Percentiles rank a stretch among this genome's conserved stretches.
These are phyloP conservation scores for Gisinianus flammeolus DNA, from an alignment of 2,888 invertebrate species.

Conservation along the genomic window DNA sequence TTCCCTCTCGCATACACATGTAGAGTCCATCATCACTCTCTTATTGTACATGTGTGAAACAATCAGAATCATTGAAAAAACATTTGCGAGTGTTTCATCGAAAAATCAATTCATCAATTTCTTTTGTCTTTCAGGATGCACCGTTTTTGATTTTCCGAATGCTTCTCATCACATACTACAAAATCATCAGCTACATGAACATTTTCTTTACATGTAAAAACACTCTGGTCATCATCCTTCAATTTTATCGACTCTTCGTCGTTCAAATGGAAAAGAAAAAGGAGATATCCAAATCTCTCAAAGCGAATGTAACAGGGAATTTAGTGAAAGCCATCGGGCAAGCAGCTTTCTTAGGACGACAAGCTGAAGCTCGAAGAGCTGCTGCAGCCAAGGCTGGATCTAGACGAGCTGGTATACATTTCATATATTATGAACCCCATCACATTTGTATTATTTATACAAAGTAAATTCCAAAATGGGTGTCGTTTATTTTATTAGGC, in stretches of 20 bases:
- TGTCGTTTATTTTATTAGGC: conserved; percentile 12
- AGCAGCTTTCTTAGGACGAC: conserved; percentile 45
- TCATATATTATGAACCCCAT: too few relatives aligned
- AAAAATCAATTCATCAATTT: too few relatives aligned
- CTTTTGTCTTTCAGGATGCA: conserved; percentile 71
- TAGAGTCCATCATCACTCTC: too few relatives aligned
- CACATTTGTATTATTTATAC: too few relatives aligned
- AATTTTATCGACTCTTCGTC: conserved; percentile 82
- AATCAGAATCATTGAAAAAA: too few relatives aligned
- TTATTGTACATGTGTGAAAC: too few relatives aligned
- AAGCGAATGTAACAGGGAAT: conserved; percentile 52
- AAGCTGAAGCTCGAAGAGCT: conserved; percentile 9
- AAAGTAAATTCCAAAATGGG: neutral
- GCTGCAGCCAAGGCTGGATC: neutral
- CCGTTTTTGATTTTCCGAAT: conserved; percentile 86
- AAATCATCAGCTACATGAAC: conserved; percentile 92
- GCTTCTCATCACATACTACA: conserved; percentile 83
- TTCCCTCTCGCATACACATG: too few relatives aligned
- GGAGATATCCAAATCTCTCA: conserved; percentile 53
- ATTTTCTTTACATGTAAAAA: conserved; percentile 95
- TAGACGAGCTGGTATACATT: conserved; percentile 2
- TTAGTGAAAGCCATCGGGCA: conserved; percentile 56
- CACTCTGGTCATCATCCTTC: conserved; percentile 83
- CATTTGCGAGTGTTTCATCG: too few relatives aligned
- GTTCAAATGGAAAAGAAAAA: conserved; percentile 66